Evolutionary conservation across 2,797 vertebrate species (phyloP).

Genomic region (Sebastes jordani): DNA sequence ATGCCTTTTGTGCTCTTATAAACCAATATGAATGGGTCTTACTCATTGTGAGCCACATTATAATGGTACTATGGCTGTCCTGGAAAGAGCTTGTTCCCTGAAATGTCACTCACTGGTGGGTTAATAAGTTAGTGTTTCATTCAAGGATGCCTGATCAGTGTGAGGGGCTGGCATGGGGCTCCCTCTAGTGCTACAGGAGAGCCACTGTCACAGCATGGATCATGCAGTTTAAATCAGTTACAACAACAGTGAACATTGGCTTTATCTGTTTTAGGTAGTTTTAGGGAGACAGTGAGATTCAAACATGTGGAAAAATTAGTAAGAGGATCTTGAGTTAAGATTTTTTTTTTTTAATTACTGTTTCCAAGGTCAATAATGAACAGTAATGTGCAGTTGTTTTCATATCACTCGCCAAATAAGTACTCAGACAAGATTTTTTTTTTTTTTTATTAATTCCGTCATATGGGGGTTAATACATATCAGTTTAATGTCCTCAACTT

Average conservation of each 20-base stretch:
- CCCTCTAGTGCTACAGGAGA: slow-evolving; percentile 55
- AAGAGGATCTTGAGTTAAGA: not conserved
- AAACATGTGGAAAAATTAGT: not conserved
- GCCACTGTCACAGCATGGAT: not conserved
- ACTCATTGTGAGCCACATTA: not conserved
- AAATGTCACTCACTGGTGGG: not conserved
- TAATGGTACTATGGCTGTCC: not conserved
- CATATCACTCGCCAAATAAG: not conserved
- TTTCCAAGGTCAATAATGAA: not conserved
- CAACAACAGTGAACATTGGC: too few relatives aligned
- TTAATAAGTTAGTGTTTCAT: not conserved
- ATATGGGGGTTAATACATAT: too few relatives aligned
- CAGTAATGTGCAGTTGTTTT: not conserved
- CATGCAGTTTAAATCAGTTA: too few relatives aligned
- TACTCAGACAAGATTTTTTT: too few relatives aligned
- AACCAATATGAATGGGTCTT: not conserved
- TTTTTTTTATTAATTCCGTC: too few relatives aligned
- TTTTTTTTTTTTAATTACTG: not conserved
- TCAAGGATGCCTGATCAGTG: not conserved
- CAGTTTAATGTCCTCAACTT: not conserved
- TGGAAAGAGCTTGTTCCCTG: not conserved
- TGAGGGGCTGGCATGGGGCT: slow-evolving; percentile 6
- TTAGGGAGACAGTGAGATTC: not conserved
- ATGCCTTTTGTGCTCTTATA: not conserved
- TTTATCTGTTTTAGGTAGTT: too few relatives aligned